These are phyloP conservation scores for Carollia perspicillata DNA, from an alignment of 2,113 vertebrate species.

Conservation along the genomic window DNA sequence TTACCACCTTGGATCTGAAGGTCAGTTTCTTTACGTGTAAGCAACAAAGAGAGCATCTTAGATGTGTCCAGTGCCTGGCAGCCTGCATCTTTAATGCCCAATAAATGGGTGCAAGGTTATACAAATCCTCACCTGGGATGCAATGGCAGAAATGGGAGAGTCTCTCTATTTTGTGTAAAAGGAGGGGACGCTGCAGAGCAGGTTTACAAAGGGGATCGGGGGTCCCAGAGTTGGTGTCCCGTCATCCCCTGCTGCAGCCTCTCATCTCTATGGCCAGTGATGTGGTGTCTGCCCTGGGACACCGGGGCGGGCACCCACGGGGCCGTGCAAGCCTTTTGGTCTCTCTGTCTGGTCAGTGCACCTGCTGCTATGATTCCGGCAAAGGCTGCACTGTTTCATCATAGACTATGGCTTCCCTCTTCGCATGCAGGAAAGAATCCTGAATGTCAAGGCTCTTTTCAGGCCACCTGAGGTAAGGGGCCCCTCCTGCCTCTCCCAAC, in stretches of 20 bases:
- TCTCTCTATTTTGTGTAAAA: background rate
- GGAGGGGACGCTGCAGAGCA: background rate
- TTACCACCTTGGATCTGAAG: background rate
- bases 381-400: rapidly evolving
- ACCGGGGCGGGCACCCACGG: no score
- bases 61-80: background rate
- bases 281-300: background rate
- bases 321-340: background rate
- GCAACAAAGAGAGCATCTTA: background rate
- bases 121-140: background rate
- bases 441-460: background rate
- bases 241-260: background rate
- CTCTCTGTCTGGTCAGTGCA: background rate
- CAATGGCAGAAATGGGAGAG: background rate
- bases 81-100: background rate
- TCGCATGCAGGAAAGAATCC: rapidly evolving
- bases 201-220: background rate
- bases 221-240: background rate
- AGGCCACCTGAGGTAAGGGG: background rate
- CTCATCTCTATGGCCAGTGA: background rate
- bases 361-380: background rate
- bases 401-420: background rate
- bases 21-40: background rate
- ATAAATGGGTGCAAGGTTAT: background rate
- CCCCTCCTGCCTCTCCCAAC: background rate